Conservation (phyloP, 2,888 invertebrate species). For the Frankliniella intonsa region DNA sequence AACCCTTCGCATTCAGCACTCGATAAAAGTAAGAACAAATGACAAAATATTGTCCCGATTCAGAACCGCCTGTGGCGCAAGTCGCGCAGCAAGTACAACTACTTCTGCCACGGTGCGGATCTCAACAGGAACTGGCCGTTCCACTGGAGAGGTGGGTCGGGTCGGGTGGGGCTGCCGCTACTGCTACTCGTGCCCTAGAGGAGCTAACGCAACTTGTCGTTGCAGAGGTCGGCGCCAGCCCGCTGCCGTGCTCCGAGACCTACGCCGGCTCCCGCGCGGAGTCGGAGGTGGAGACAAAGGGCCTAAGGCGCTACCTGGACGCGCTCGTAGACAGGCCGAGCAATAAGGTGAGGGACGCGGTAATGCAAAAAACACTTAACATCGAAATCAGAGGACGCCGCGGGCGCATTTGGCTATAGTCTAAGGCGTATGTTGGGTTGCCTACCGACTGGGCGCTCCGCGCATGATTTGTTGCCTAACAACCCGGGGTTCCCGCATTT, state of each 20-base stretch:
- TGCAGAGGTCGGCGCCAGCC: slow-evolving; percentile 44
- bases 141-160: slow-evolving; percentile 42
- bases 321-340: slow-evolving; percentile 39
- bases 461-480: no score
- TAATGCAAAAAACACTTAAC: no score
- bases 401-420: no score
- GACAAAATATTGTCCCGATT: neutral
- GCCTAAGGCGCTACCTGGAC: slow-evolving; percentile 50
- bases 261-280: slow-evolving; percentile 52
- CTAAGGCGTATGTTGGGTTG: no score
- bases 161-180: neutral
- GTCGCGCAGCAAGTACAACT: slow-evolving; percentile 27
- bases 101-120: slow-evolving; percentile 66
- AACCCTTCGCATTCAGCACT: neutral
- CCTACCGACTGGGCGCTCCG: no score
- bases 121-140: slow-evolving; percentile 78
- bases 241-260: slow-evolving; percentile 50
- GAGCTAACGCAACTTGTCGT: neutral
- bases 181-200: neutral
- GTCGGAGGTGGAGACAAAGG: slow-evolving; percentile 55
- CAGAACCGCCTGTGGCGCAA: slow-evolving; percentile 9
- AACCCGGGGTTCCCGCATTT: neutral
- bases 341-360: neutral
- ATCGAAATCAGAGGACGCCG: no score
- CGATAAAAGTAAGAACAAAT: no score